Evolutionary conservation across 2,113 vertebrate genomes (phyloP), one percentile per base, ranked within the genome.

Genomic region (Pardalotus punctatus): DNA sequence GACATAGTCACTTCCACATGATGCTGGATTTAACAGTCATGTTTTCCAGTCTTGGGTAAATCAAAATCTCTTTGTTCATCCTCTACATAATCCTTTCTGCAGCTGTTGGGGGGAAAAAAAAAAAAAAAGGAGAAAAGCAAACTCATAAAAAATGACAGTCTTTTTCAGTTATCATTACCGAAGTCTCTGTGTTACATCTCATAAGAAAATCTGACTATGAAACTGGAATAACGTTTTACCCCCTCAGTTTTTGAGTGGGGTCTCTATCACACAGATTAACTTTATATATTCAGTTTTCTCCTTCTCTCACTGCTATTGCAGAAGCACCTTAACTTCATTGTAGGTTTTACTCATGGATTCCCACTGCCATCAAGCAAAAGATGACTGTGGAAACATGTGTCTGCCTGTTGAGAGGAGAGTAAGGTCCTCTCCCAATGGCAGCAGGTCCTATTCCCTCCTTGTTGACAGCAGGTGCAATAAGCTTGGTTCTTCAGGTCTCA

Each of bases 171-270:
- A 9, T 61, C 17, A 24, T 64, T 83, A 25, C 5, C 23, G 11
- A 88, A 38, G 6, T 71, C 42, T 93, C 19, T 57, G 7, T 48
- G 22, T n/a, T 50, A 33, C 14, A 61, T 27, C 3, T 60, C 19
- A 8, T 73, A 62, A 57, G 54, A 91, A 91, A 95, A 93, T 27
- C 38, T 51, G 57, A 50, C 15, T 35, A n/a, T 42, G 50, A 14
- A 80, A 51, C 12, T 47, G 10, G n/a, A 88, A 67, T 35, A 17
- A 51, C 1, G 19, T 38, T 73, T 51, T 25, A 11, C 2, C 4
- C 7, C 1, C 0, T 0, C 38, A 27, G 4, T 24, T 4, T 83
- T 61, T n/a, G 57, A 9, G 7, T 36, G 4, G 4, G 1, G 2
- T 67, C 5, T 72, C 12, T 62, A 10, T 29, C 8, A 53, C 50